Base-by-base conservation (phyloP, 2,113 vertebrate species). In the Pristiophorus japonicus region DNA sequence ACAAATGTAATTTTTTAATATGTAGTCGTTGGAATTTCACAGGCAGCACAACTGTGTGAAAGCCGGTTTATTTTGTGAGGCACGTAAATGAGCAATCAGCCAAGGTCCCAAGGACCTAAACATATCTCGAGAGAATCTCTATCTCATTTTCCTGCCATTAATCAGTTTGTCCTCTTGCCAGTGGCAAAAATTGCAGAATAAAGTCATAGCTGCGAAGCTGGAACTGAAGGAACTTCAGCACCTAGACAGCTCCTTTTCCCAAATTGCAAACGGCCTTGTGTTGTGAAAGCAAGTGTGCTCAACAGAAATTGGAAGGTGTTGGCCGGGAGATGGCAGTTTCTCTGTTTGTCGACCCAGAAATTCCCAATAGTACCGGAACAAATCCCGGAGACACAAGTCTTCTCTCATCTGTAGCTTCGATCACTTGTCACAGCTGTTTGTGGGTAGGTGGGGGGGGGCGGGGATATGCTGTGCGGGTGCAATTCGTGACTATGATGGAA, bases 161-260 rank as follows among this genome's bases (percentile, higher is more conserved):
- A 55, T 59, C 87, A 34, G 55, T 90, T 42, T 81, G 1, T 81
- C 75, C 38, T 42, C 16, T 81, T 20, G 75, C 75, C 75, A 42
- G 0, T 42, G 42, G 38, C 75, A 42, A 81, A 38, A 42, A 90
- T 55, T 88, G 85, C 24, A 55, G 10, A 88, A 34, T 59, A 30
- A 90, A 55, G 87, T 59, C 87, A 11, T 51, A 16, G 47, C 87
- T 55, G 87, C 27, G 27, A 90, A 90, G 11, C 14, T 90, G 47
- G 47, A 55, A 59, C 24, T 90, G 12, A 90, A 59, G 55, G 24
- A 59, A 55, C 51, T 90, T 90, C 87, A 90, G 87, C 87, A 90
- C 87, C 51, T 90, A 90, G 87, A 90, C 87, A 90, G 87, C 87
- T 90, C 87, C 87, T 90, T 90, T 59, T 14, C 11, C 30, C 87